Percentiles rank a stretch among this genome's conserved stretches.
Evolutionary conservation across 2,888 invertebrate genomes (phyloP).

Genomic region (Tachystola acroxantha): DNA sequence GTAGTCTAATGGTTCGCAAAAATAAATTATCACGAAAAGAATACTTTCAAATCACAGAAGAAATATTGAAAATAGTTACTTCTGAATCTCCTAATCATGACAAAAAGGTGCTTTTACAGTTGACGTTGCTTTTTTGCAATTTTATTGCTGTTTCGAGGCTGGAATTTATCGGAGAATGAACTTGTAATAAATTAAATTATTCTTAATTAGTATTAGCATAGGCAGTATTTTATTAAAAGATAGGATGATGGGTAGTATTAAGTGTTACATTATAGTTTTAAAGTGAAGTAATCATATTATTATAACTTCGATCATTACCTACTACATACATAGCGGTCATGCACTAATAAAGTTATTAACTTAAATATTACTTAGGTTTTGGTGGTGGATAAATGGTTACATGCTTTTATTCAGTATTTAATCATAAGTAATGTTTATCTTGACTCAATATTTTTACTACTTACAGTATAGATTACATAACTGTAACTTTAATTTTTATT

Average conservation of each 20-base stretch:
- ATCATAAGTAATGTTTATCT: conserved; percentile 58
- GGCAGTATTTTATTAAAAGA: conserved; percentile 33
- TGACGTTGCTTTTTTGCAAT: conserved; percentile 33
- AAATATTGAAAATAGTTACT: conserved; percentile 1
- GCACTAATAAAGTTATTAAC: conserved; percentile 43
- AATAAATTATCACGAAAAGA: too few species aligned
- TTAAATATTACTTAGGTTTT: conserved; percentile 56
- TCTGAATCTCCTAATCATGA: conserved; percentile 30
- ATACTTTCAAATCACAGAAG: too few species aligned
- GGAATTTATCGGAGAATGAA: conserved; percentile 15
- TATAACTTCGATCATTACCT: conserved; percentile 7
- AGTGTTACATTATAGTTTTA: conserved; percentile 53
- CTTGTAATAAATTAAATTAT: conserved; percentile 1
- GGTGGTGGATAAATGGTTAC: conserved; percentile 62
- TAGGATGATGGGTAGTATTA: conserved; percentile 43
- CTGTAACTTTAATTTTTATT: conserved; percentile 46
- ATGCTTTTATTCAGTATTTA: conserved; percentile 58
- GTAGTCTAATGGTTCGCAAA: too few species aligned
- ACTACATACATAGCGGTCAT: conserved; percentile 14
- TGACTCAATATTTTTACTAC: conserved; percentile 47
- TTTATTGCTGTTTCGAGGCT: conserved; percentile 38
- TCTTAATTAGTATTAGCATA: conserved; percentile 21
- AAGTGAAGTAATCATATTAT: conserved; percentile 23
- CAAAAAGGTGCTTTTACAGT: conserved; percentile 29
- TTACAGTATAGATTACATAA: conserved; percentile 41